Evolutionary conservation across 2,797 vertebrate species (phyloP).

Genomic region (Pangasius djambal): DNA sequence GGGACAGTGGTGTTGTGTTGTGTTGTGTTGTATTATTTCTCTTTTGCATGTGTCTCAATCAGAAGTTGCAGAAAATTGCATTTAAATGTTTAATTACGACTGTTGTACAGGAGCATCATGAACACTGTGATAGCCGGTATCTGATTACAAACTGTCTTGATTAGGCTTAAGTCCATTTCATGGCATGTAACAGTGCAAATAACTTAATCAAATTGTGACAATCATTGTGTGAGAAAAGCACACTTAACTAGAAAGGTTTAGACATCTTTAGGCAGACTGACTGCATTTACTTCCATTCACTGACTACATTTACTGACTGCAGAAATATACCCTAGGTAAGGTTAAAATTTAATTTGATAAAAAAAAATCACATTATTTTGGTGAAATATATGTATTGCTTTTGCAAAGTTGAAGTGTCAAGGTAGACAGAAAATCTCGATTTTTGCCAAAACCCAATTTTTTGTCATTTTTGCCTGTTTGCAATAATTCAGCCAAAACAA

Average conservation of each 20-base stretch:
- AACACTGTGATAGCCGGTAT: no score
- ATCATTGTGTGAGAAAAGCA: no score
- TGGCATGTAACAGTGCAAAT: no score
- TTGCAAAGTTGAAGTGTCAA: background rate
- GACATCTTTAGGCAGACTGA: background rate
- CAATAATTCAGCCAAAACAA: background rate
- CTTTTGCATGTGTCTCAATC: background rate
- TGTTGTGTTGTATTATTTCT: no score
- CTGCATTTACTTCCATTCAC: background rate
- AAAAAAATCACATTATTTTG: background rate
- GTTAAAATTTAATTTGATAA: background rate
- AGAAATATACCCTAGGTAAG: background rate
- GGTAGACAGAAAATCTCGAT: background rate
- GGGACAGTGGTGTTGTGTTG: no score
- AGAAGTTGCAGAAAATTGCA: background rate
- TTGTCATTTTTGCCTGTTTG: background rate
- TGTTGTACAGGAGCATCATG: background rate
- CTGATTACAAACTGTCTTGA: no score
- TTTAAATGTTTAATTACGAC: background rate
- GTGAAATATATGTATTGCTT: background rate
- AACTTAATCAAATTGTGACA: no score
- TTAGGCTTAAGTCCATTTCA: no score
- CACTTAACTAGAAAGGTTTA: background rate
- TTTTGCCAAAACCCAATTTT: background rate
- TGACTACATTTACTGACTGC: no score